Conservation (phyloP, 2,113 vertebrate species). For the Corythornis madagascariensis region DNA sequence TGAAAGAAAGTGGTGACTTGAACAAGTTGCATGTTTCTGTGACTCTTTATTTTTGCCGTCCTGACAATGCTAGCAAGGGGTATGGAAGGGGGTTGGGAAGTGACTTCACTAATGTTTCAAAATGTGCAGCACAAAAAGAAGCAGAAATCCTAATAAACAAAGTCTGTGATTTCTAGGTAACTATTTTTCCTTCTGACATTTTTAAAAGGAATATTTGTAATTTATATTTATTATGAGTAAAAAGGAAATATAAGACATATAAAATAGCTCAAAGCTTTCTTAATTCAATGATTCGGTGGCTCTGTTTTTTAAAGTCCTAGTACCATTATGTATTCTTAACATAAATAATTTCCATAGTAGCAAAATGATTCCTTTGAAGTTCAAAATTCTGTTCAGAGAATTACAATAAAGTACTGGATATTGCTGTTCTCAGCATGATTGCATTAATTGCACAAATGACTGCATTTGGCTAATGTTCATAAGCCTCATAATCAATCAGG, state of each 20-base stretch:
- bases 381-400: constrained; percentile 25
- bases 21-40: neutral
- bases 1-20: constrained; percentile 3
- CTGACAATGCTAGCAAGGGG: neutral
- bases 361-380: constrained; percentile 40
- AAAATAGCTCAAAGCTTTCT: constrained; percentile 34
- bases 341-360: constrained; percentile 23
- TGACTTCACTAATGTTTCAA: neutral
- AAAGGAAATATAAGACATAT: neutral
- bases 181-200: constrained; percentile 9
- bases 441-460: constrained; percentile 46
- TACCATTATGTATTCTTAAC: constrained; percentile 32
- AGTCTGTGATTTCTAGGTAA: neutral
- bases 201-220: neutral
- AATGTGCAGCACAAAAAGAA: neutral
- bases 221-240: constrained; percentile 32
- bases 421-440: constrained; percentile 52
- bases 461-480: constrained; percentile 26
- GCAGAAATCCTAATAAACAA: neutral
- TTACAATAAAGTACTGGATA: constrained; percentile 29
- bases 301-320: constrained; percentile 16
- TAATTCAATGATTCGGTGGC: constrained; percentile 11
- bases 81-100: neutral
- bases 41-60: neutral
- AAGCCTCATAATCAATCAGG: constrained; percentile 31